phyloP scores from a whole-genome alignment of 92 coral and sea anemone species.

The Parazoanthus atlanticus region DNA sequence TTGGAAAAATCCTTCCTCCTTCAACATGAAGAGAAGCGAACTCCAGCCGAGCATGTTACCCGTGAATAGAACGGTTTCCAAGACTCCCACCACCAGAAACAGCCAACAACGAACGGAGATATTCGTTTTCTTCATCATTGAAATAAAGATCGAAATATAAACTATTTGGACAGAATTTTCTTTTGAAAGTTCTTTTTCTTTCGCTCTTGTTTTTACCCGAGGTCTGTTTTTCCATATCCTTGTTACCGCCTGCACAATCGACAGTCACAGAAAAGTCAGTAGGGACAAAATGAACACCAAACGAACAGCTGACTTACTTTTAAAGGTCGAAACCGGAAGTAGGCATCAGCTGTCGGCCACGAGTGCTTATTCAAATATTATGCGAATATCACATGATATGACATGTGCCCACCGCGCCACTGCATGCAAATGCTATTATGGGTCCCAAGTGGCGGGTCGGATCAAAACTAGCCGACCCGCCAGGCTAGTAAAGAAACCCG shows the following conservation, averaged over 20 bases:
- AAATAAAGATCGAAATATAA: not conserved
- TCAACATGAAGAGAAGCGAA: constrained; percentile 53
- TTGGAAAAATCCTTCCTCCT: constrained; percentile 49
- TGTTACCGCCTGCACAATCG: not conserved
- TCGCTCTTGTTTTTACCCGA: constrained; percentile 10
- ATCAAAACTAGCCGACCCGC: too few species aligned
- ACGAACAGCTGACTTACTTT: too few species aligned
- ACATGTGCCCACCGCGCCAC: too few species aligned
- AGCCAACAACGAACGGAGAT: constrained; percentile 43
- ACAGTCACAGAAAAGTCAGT: not conserved
- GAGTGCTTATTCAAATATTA: too few species aligned
- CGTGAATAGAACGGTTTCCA: constrained; percentile 52
- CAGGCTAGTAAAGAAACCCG: too few species aligned
- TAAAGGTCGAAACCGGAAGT: too few species aligned
- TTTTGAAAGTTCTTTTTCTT: constrained; percentile 14
- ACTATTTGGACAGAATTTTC: constrained; percentile 19
- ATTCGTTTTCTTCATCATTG: constrained; percentile 21
- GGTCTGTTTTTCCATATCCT: constrained; percentile 37
- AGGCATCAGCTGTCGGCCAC: too few species aligned
- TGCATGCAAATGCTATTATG: too few species aligned
- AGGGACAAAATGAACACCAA: not conserved
- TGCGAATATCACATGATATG: too few species aligned
- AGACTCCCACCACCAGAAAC: constrained; percentile 39
- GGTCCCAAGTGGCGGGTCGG: too few species aligned
- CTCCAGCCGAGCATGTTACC: constrained; percentile 62